Percentiles rank a stretch among this genome's conserved stretches.
These are phyloP conservation scores for Climacteris rufus DNA, from an alignment of 2,113 vertebrate genomes.

Conservation along the genomic window DNA sequence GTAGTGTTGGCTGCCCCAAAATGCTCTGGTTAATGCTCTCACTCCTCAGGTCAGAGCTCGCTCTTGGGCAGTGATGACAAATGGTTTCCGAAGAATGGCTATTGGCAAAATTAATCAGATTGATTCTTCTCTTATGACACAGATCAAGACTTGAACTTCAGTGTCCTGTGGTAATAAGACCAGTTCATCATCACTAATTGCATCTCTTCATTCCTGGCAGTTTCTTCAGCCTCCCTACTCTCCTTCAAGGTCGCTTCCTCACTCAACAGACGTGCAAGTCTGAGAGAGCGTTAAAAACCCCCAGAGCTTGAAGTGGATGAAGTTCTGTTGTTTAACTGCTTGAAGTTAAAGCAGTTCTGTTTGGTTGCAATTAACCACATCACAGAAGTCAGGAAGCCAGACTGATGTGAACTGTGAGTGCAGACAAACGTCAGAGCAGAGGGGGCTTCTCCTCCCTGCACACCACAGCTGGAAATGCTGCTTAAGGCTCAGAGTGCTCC, in stretches of 20 bases:
- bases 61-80: background rate
- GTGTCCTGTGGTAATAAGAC: conserved; percentile 23
- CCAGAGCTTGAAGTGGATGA: background rate
- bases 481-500: background rate
- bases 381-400: background rate
- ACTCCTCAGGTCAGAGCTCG: background rate
- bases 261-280: background rate
- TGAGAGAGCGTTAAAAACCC: background rate
- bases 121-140: conserved; percentile 25
- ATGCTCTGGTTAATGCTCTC: background rate
- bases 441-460: background rate
- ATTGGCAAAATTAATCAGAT: conserved; percentile 46
- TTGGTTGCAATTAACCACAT: background rate
- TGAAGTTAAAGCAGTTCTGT: background rate
- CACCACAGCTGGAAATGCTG: background rate
- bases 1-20: background rate
- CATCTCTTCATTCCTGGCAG: background rate
- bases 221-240: background rate
- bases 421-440: background rate
- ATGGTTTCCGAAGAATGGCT: background rate
- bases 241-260: conserved; percentile 26
- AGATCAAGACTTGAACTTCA: conserved; percentile 32
- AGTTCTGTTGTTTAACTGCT: no score
- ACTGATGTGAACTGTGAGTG: background rate
- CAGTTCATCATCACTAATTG: conserved; percentile 30